Base-by-base conservation (phyloP, 2,113 vertebrate genomes). In the Pachypanchax playfairii region DNA sequence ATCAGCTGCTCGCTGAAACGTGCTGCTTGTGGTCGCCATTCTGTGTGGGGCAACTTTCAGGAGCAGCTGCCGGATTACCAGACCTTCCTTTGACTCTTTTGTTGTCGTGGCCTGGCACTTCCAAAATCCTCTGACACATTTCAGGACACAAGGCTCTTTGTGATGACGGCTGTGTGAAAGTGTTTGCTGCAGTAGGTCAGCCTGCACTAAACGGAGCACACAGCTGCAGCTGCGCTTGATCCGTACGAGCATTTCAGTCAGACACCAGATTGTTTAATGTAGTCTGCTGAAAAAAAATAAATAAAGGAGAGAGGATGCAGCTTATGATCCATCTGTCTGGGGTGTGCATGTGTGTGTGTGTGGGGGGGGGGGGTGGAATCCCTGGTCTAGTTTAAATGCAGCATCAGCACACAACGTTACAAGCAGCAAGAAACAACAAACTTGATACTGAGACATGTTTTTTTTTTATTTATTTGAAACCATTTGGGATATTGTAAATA, bases 281-380 rank as follows among this genome's bases (percentile, higher is more conserved):
- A 28, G 71, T 60, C 50, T 21, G 21, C 41, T 73, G 69, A 80
- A 73, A 80, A 68, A 69, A 48, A 77, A 13, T 24, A 13, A 35
- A 28, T 42, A 61, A 59, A 55, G 65, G 52, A 43, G 65, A 26
- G 18, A 44, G 47, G 21, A 26, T 6, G 15, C 47, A 50, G 75
- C 68, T 82, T 74, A 76, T 50, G 7, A 61, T 82, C 88, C 85
- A 87, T 88, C 86, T 87, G 85, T 81, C 75, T 58, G n/a, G n/a
- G n/a, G n/a, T n/a, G n/a, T n/a, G n/a, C n/a, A n/a, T n/a, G n/a
- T n/a, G n/a, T n/a, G n/a, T n/a, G n/a, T n/a, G n/a, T n/a, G n/a
- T n/a, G 42, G 55, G 4, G 18, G 38, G 4, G 49, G 50, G 51
- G 70, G 71, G 67, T 62, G 48, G 73, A 61, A 58, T 58, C 58